A percentile compares a stretch with the other conserved stretches of the same genome.
phyloP scores from a whole-genome alignment of 2,888 invertebrate species.

The Perizoma flavofasciatum region DNA sequence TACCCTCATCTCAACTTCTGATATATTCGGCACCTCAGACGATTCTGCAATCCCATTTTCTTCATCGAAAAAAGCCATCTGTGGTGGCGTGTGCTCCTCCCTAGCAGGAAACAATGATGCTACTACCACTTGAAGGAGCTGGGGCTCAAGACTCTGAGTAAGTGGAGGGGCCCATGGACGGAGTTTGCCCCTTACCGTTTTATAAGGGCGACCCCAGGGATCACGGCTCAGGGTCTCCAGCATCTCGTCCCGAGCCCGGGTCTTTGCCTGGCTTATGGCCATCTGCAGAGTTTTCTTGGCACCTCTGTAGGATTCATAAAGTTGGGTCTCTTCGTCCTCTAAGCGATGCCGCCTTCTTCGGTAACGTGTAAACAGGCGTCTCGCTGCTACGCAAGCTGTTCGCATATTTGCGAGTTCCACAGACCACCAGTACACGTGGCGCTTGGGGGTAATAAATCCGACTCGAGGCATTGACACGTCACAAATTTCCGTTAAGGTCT shows the following conservation, averaged over 20 bases:
- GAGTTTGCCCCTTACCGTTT: conserved; percentile 15
- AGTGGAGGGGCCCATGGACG: conserved; percentile 15
- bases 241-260: not conserved
- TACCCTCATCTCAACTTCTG: no score
- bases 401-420: conserved; percentile 9
- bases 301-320: conserved; percentile 5
- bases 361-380: conserved; percentile 1
- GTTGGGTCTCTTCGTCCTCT: not conserved
- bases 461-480: no score
- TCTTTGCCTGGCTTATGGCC: not conserved
- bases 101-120: conserved; percentile 13
- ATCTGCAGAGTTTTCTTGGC: not conserved
- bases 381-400: not conserved
- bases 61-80: not conserved
- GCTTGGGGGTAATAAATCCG: no score
- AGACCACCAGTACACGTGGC: no score
- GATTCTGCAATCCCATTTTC: no score
- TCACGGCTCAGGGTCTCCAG: not conserved
- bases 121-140: conserved; percentile 12
- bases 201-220: conserved; percentile 3
- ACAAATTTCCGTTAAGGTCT: no score
- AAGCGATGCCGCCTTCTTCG: conserved; percentile 2
- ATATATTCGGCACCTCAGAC: no score
- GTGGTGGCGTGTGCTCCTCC: not conserved
- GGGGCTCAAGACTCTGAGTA: conserved; percentile 15